Conservation (phyloP, 2,113 vertebrate species). For the Sus scrofa region T2T-Sscrofa CM000828.6:72786501-72787000, state of each 20-base stretch:
- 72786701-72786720: background rate
- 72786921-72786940: background rate
- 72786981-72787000: too few relatives aligned
- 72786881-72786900: background rate
- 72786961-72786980: background rate
- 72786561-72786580: background rate
- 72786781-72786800: accelerated
- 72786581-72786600: background rate
- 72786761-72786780: background rate
- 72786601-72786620: accelerated
- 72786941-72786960: accelerated
- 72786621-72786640: background rate
- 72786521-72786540: too few relatives aligned
- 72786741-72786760: background rate
- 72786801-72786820: background rate
- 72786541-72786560: background rate
- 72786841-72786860: too few relatives aligned
- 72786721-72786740: background rate
- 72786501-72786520: too few relatives aligned
- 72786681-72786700: background rate
- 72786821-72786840: background rate
- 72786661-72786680: background rate
- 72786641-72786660: too few relatives aligned
- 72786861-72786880: background rate
- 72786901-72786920: background rate